A percentile compares a stretch with the other conserved stretches of the same genome.
Conservation (phyloP, 1,140 invertebrate species). For the Drosophila oshimai region DNA sequence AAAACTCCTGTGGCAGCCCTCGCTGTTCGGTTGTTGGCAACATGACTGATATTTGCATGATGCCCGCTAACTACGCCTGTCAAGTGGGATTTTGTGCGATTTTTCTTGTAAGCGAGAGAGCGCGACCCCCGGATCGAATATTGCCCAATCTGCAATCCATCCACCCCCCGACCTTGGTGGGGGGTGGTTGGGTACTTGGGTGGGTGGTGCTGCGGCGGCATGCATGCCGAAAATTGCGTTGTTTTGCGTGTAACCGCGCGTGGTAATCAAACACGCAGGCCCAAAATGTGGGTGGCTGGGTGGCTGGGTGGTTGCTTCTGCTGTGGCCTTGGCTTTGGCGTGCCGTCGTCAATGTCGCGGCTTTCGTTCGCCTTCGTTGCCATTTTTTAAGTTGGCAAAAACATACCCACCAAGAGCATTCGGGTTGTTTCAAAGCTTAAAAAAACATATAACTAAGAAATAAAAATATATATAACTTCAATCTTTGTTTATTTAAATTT, state of each 20-base stretch:
- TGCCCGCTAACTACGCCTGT: conserved; percentile 81
- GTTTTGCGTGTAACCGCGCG: conserved; percentile 82
- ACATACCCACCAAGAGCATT: not conserved
- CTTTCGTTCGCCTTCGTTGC: not conserved
- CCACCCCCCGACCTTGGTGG: conserved; percentile 8
- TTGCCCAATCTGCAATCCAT: conserved; percentile 1
- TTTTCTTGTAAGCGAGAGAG: conserved; percentile 76
- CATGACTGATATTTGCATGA: conserved; percentile 80
- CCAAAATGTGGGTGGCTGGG: not conserved
- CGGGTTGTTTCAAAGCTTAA: not conserved
- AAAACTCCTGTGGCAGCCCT: conserved; percentile 32
- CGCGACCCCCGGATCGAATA: conserved; percentile 51
- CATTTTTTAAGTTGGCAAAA: conserved; percentile 9
- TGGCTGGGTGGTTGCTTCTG: not conserved
- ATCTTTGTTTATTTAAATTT: not conserved
- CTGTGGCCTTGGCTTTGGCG: conserved; percentile 34
- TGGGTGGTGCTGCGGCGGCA: conserved; percentile 45
- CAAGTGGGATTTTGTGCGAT: conserved; percentile 82
- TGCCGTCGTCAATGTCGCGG: conserved; percentile 42
- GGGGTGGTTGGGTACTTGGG: not conserved
- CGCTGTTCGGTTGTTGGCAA: conserved; percentile 40
- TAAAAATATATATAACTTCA: not conserved
- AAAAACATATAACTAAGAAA: not conserved
- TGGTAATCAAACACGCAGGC: conserved; percentile 80
- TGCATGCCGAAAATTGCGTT: conserved; percentile 81